Evolutionary conservation across 37 sponge, comb jelly and placozoan species (phyloP).

Genomic region (Geodia barretti): DNA sequence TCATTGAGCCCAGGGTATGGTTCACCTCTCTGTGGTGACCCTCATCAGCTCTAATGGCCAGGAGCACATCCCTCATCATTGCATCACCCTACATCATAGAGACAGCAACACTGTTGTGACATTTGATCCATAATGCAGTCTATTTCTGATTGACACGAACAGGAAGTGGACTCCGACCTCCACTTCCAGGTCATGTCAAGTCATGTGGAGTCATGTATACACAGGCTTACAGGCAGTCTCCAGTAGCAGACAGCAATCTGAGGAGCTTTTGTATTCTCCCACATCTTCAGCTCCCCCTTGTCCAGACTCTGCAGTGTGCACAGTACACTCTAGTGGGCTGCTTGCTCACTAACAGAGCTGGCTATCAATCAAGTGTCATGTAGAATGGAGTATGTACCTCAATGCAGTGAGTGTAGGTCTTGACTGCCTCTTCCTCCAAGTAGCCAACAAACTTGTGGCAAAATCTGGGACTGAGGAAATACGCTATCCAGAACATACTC

Average conservation of each 20-base stretch:
- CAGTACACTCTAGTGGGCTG: background rate
- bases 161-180: background rate
- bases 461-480: constrained; percentile 79
- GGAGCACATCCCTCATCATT: constrained; percentile 93
- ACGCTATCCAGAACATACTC: constrained; percentile 68
- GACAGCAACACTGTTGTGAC: background rate
- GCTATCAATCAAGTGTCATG: too few species aligned
- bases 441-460: constrained; percentile 94
- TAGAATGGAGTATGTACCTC: constrained; percentile 35
- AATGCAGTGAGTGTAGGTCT: constrained; percentile 85
- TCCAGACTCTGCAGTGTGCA: constrained; percentile 63
- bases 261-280: constrained; percentile 72
- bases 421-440: constrained; percentile 87
- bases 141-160: background rate
- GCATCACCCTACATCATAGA: constrained; percentile 60
- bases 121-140: background rate
- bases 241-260: constrained; percentile 79
- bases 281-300: constrained; percentile 69
- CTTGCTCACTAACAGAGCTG: too few species aligned
- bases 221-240: constrained; percentile 62
- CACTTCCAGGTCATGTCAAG: background rate
- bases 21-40: constrained; percentile 90
- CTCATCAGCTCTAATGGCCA: constrained; percentile 92
- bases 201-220: background rate
- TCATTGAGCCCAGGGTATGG: constrained; percentile 80